phyloP scores from a whole-genome alignment of 2,888 invertebrate genomes.

The Mythimna ferrago region DNA sequence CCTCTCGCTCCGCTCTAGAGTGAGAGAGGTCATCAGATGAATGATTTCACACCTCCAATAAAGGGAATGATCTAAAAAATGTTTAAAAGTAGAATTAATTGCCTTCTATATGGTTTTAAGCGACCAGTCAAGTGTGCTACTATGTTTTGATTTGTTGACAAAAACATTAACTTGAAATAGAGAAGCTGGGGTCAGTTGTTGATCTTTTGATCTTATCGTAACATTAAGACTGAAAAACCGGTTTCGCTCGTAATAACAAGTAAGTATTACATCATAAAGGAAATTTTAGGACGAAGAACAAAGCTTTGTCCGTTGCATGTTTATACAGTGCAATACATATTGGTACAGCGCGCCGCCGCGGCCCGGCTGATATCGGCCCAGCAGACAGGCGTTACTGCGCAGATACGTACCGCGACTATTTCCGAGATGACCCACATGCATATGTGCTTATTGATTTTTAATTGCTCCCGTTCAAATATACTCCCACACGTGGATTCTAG shows the following conservation, averaged over 20 bases:
- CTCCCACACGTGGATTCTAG: constrained; percentile 17
- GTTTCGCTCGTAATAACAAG: not conserved
- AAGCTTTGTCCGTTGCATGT: constrained; percentile 26
- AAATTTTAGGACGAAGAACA: constrained; percentile 25
- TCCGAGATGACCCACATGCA: constrained; percentile 64
- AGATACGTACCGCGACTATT: constrained; percentile 60
- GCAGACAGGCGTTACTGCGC: constrained; percentile 60
- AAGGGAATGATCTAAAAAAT: not conserved
- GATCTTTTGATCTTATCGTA: not conserved
- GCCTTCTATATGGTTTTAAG: not conserved
- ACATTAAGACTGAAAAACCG: not conserved
- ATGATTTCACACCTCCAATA: too few species aligned
- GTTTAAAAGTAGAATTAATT: not conserved
- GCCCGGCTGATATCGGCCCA: constrained; percentile 53
- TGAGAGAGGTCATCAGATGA: too few species aligned
- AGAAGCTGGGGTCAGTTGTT: not conserved
- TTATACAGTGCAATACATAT: constrained; percentile 31
- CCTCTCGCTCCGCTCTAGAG: too few species aligned
- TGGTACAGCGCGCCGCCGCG: constrained; percentile 29
- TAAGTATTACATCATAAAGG: constrained; percentile 5
- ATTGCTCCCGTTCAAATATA: constrained; percentile 56
- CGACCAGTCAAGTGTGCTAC: not conserved
- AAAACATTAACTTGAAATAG: not conserved
- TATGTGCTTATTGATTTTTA: constrained; percentile 64
- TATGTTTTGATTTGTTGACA: not conserved